Evolutionary conservation across 64 coral and sea anemone species (phyloP), one percentile per base, ranked within the genome.

Genomic region (Stichodactyla helianthus): DNA sequence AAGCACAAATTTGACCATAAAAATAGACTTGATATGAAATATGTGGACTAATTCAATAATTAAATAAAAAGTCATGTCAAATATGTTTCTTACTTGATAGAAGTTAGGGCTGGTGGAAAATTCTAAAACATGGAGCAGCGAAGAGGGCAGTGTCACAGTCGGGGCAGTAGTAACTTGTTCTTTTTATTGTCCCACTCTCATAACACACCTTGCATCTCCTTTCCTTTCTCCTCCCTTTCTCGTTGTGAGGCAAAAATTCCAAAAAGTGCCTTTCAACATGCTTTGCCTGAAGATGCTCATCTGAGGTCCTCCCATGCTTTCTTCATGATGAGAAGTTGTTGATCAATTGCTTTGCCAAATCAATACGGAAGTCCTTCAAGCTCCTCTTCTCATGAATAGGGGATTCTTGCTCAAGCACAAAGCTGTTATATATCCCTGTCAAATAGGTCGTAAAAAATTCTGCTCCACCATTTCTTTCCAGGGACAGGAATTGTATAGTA

Each of bases 391-490:
- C 12, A 71, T 79, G 83, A 4, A 68, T 52, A 51, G 87, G 74
- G 0, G 87, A 85, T 71, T 86, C 86, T 11, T 71, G 8, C 55
- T 86, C 83, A 20, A 93, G 71, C 2, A 93, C 50, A 56, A 79
- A 86, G 50, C 53, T 70, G 84, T 93, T 93, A 59, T 61, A 71
- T 25, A 15, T 82, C 51, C 51, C 82, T 84, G 51, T 93, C 92
- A 65, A 94, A 17, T 8, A 87, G 77, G 23, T 87, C 88, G 76
- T 28, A 87, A 5, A 89, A 87, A 18, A 93, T 82, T 22, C 88
- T 89, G 0, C 50, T 86, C 88, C 92, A 93, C 92, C 92, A 93
- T 93, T 89, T 93, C 76, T 93, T 89, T 14, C 82, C 83, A 44
- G 55, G 5, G 4, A 64, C 55, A 20, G 71, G 31, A 62, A 86